Percentiles rank a stretch among this genome's conserved stretches.
Conservation (phyloP, 2,888 invertebrate genomes). For the Amaurobius ferox region DNA sequence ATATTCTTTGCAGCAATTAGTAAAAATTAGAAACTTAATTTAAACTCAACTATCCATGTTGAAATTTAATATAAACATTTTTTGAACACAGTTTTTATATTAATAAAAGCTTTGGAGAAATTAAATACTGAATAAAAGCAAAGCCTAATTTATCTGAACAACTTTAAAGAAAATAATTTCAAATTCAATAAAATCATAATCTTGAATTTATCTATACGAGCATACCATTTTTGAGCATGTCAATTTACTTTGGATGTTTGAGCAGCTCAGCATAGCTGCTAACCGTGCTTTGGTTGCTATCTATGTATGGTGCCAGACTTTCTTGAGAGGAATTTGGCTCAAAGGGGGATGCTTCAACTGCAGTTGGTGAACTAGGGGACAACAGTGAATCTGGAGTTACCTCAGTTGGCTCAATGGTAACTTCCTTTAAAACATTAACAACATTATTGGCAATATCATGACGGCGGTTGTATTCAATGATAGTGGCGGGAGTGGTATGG, state of each 20-base stretch:
- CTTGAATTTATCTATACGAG: neutral
- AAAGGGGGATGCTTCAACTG: slow-evolving; percentile 45
- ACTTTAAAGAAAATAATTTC: neutral
- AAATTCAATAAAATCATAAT: neutral
- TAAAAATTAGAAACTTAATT: no score
- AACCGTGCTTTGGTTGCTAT: slow-evolving; percentile 73
- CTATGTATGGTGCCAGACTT: slow-evolving; percentile 63
- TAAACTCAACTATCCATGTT: no score
- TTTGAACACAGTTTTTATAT: no score
- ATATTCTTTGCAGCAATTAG: no score
- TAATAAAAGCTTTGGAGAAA: no score
- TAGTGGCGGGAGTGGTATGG: slow-evolving; percentile 22
- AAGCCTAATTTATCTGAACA: no score
- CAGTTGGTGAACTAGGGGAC: slow-evolving; percentile 31
- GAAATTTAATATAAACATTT: no score
- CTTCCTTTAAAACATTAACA: slow-evolving; percentile 15
- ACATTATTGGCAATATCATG: slow-evolving; percentile 24
- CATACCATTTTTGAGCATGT: slow-evolving; percentile 21
- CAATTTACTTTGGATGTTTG: slow-evolving; percentile 64
- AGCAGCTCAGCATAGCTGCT: slow-evolving; percentile 72
- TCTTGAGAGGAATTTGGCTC: slow-evolving; percentile 73
- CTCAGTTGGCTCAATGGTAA: neutral
- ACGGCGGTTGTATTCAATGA: slow-evolving; percentile 47
- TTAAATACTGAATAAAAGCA: no score
- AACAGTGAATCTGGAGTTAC: neutral